Evolutionary conservation across 2,113 vertebrate genomes (phyloP).

Genomic region (Sceloporus tristichus): DNA sequence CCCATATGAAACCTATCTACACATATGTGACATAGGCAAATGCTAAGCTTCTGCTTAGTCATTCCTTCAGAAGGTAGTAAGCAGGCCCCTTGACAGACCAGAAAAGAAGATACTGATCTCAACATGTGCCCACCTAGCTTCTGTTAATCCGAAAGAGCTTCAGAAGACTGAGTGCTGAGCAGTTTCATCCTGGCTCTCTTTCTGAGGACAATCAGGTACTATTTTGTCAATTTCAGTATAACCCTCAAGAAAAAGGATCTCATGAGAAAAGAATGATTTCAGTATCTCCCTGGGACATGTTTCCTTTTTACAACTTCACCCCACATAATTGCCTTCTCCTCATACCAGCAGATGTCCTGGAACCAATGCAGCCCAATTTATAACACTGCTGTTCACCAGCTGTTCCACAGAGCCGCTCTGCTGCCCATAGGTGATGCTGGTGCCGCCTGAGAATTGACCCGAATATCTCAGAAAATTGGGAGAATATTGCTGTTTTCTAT

Average conservation of each 20-base stretch:
- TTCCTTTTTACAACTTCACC: background rate
- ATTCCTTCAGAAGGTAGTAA: background rate
- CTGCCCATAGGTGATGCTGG: background rate
- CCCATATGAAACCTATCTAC: background rate
- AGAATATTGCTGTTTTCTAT: background rate
- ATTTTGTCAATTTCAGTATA: background rate
- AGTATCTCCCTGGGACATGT: background rate
- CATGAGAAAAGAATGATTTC: background rate
- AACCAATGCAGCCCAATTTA: background rate
- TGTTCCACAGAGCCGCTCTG: background rate
- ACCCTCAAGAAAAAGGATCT: background rate
- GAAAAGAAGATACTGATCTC: background rate
- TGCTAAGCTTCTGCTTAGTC: background rate
- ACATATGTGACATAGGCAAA: background rate
- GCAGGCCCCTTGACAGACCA: background rate
- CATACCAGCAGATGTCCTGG: constrained; percentile 16
- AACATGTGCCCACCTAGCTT: background rate
- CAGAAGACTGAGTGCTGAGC: background rate
- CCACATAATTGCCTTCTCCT: constrained; percentile 4
- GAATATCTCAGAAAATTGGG: background rate
- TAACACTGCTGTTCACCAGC: background rate
- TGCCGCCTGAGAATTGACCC: background rate
- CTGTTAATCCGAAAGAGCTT: background rate
- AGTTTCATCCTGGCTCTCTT: background rate
- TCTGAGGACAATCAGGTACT: too few relatives aligned